Evolutionary conservation across 2,113 vertebrate genomes (phyloP).

Genomic region (Engraulis encrasicolus): DNA sequence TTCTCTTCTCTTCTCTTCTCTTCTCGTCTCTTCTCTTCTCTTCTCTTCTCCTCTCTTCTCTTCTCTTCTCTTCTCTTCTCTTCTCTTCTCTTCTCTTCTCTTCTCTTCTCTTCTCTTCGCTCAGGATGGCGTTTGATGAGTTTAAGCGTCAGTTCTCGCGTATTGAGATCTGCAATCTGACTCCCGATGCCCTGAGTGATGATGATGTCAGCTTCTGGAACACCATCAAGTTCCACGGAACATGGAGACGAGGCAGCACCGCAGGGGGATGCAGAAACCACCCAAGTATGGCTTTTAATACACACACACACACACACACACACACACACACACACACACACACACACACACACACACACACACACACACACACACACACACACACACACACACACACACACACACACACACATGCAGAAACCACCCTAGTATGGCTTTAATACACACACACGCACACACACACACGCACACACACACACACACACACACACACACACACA

Average conservation of each 20-base stretch:
- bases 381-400: neutral
- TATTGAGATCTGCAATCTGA: conserved; percentile 86
- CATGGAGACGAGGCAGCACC: conserved; percentile 80
- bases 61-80: neutral
- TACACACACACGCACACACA: too few relatives aligned
- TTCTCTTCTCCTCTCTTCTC: neutral
- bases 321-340: neutral
- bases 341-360: neutral
- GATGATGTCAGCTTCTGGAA: conserved; percentile 75
- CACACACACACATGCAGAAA: too few relatives aligned
- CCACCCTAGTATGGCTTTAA: too few relatives aligned
- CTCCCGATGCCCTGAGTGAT: conserved; percentile 72
- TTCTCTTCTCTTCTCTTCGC: neutral
- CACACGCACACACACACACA: too few relatives aligned
- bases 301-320: neutral
- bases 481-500: too few relatives aligned
- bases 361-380: neutral
- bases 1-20: neutral
- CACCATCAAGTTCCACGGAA: conserved; percentile 76
- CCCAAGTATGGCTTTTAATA: conserved; percentile 70
- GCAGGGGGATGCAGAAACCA: conserved; percentile 86
- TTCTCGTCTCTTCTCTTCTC: neutral
- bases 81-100: neutral
- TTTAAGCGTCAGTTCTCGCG: conserved; percentile 82
- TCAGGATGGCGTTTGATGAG: conserved; percentile 85